phyloP scores from a whole-genome alignment of 2,888 invertebrate species.

The Gari tellinella region DNA sequence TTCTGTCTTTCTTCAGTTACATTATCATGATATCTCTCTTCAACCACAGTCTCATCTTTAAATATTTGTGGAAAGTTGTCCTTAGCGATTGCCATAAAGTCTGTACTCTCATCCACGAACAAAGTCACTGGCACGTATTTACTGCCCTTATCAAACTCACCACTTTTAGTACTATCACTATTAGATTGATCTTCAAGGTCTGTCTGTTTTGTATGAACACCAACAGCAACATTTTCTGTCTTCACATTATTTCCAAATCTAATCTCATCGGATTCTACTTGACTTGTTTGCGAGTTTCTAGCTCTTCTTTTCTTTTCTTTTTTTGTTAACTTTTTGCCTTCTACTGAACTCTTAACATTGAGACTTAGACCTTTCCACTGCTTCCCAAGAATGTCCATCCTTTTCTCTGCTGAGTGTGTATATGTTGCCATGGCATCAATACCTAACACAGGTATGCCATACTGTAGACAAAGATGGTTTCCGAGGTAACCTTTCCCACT shows the following conservation, averaged over 20 bases:
- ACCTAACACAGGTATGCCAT: slow-evolving; percentile 90
- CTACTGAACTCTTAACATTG: slow-evolving; percentile 38
- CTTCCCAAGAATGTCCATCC: slow-evolving; percentile 67
- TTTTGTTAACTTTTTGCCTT: slow-evolving; percentile 79
- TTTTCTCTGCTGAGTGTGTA: slow-evolving; percentile 88
- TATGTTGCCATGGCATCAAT: slow-evolving; percentile 91
- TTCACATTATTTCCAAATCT: neutral
- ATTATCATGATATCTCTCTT: neutral
- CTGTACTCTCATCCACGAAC: slow-evolving; percentile 65
- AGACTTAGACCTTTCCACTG: slow-evolving; percentile 72
- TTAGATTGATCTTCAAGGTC: neutral
- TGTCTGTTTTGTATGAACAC: neutral
- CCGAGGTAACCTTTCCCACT: slow-evolving; percentile 95
- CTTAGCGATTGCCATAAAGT: slow-evolving; percentile 59
- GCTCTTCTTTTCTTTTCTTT: slow-evolving; percentile 85
- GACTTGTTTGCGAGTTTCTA: neutral
- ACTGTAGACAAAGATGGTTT: slow-evolving; percentile 89
- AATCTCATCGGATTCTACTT: neutral
- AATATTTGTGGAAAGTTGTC: slow-evolving; percentile 35
- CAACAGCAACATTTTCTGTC: neutral
- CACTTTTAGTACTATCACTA: neutral
- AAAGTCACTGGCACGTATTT: slow-evolving; percentile 68
- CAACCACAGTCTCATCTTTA: neutral
- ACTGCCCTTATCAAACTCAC: neutral
- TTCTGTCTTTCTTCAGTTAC: no score